Evolutionary conservation across 2,797 vertebrate species (phyloP).

Genomic region (Sebastes glaucus): DNA sequence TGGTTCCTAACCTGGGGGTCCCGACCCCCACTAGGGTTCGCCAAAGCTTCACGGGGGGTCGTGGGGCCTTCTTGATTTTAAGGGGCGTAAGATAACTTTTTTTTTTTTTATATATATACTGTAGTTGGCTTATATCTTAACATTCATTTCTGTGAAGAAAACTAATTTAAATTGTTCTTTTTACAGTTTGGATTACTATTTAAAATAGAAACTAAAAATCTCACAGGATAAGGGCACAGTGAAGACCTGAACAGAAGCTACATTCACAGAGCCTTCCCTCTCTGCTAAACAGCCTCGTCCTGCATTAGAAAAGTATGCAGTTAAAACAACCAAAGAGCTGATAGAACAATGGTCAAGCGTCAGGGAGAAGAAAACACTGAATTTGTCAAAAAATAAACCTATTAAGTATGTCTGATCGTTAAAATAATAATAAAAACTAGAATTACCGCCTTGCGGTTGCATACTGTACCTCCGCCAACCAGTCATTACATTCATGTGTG

Average conservation of each 20-base stretch:
- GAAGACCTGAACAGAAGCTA: too few relatives aligned
- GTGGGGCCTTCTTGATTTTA: background rate
- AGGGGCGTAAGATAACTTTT: background rate
- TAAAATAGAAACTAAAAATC: background rate
- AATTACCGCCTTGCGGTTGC: too few relatives aligned
- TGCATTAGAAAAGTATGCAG: background rate
- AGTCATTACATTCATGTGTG: background rate
- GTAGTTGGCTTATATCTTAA: background rate
- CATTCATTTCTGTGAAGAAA: background rate
- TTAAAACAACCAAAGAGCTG: background rate
- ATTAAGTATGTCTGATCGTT: too few relatives aligned
- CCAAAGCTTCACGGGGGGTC: background rate
- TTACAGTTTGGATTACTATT: background rate
- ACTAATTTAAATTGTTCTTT: background rate
- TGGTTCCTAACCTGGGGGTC: background rate
- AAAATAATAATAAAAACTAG: too few relatives aligned
- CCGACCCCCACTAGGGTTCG: too few relatives aligned
- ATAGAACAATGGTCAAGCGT: too few relatives aligned
- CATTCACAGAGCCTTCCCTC: background rate
- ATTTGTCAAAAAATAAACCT: too few relatives aligned
- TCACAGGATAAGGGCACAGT: too few relatives aligned
- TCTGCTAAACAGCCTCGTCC: background rate
- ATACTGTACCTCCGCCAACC: too few relatives aligned
- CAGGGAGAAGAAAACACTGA: too few relatives aligned
- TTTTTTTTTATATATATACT: background rate